Conservation (phyloP, 2,888 invertebrate genomes). For the Gerosis bhagava region DNA sequence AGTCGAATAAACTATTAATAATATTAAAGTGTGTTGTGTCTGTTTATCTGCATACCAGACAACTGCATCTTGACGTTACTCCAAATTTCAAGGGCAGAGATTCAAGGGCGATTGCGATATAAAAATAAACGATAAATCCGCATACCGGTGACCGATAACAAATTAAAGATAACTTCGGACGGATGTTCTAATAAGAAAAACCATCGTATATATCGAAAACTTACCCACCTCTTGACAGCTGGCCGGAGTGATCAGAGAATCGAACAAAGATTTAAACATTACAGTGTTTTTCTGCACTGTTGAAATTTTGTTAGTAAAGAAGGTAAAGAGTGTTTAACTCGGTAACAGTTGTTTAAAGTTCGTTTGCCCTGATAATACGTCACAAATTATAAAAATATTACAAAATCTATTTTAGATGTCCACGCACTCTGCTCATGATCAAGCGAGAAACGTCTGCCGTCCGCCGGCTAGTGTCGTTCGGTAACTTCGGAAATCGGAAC, state of each 20-base stretch:
- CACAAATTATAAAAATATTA: slow-evolving; percentile 71
- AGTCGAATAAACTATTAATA: neutral
- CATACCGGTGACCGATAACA: slow-evolving; percentile 32
- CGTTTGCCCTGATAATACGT: slow-evolving; percentile 68
- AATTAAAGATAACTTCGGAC: slow-evolving; percentile 9
- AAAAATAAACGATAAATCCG: slow-evolving; percentile 34
- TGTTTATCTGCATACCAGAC: slow-evolving; percentile 25
- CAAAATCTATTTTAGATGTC: slow-evolving; percentile 73
- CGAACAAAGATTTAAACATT: slow-evolving; percentile 85
- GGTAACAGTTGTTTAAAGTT: slow-evolving; percentile 51
- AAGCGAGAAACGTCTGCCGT: slow-evolving; percentile 47
- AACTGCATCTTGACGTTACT: slow-evolving; percentile 50
- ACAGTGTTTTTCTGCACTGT: slow-evolving; percentile 72
- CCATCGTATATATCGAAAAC: slow-evolving; percentile 57
- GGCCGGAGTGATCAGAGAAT: slow-evolving; percentile 84
- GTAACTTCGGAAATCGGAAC: slow-evolving; percentile 26
- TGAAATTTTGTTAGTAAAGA: slow-evolving; percentile 50
- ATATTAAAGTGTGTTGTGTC: too few species aligned
- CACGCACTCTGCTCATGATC: slow-evolving; percentile 74
- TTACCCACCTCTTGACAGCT: slow-evolving; percentile 91
- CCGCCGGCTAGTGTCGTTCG: slow-evolving; percentile 44
- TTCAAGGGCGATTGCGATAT: slow-evolving; percentile 56
- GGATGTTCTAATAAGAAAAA: slow-evolving; percentile 25
- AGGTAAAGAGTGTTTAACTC: too few species aligned
- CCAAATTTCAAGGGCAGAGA: slow-evolving; percentile 67